Evolutionary conservation across 2,888 invertebrate species (phyloP).

Genomic region (Volucella zonaria): DNA sequence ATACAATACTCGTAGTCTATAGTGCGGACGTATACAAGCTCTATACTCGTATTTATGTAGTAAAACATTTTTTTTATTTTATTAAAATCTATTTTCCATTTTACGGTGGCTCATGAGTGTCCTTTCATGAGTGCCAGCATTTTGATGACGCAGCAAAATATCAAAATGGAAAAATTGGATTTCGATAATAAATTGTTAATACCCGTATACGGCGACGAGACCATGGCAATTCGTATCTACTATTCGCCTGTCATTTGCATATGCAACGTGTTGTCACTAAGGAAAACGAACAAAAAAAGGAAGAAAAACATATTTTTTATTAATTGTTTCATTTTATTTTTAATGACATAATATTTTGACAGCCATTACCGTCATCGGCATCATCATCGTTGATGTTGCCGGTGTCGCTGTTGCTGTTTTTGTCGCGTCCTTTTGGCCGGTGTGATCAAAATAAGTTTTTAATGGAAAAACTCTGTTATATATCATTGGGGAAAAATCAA

Average conservation of each 20-base stretch:
- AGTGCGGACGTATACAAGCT: no score
- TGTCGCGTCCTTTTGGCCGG: neutral
- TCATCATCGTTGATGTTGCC: neutral
- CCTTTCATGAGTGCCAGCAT: slow-evolving; percentile 32
- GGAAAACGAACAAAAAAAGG: no score
- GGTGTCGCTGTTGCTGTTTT: no score
- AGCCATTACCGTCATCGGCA: slow-evolving; percentile 23
- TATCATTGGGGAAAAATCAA: slow-evolving; percentile 23
- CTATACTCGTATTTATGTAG: no score
- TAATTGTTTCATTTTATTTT: slow-evolving; percentile 19
- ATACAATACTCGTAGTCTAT: no score
- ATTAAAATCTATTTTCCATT: no score
- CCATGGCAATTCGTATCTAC: neutral
- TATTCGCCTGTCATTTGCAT: slow-evolving; percentile 51
- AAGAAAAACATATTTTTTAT: slow-evolving; percentile 23
- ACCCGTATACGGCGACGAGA: neutral
- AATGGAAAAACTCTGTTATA: slow-evolving; percentile 49
- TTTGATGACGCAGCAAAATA: slow-evolving; percentile 44
- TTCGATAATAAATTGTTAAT: slow-evolving; percentile 47
- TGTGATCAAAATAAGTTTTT: slow-evolving; percentile 33
- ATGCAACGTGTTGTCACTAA: slow-evolving; percentile 41
- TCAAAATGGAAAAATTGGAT: neutral
- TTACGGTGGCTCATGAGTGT: slow-evolving; percentile 14
- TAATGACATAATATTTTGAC: slow-evolving; percentile 57
- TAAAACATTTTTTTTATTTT: no score